Evolutionary conservation across 2,888 invertebrate genomes (phyloP), one percentile per base, ranked within the genome.

Genomic region (Nysson spinosus): DNA sequence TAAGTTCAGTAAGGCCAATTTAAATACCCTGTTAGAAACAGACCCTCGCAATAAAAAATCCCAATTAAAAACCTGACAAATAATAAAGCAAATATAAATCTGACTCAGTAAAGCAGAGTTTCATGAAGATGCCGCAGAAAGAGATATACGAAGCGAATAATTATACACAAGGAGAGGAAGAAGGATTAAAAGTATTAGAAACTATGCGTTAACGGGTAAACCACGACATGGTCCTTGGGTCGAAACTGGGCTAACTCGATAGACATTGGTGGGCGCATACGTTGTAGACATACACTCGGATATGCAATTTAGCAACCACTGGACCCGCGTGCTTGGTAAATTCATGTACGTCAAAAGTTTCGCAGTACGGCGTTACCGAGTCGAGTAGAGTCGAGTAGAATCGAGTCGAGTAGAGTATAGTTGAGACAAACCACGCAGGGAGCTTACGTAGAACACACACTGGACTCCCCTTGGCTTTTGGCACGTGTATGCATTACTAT

Each of bases 261-360:
- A 73, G 70, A 75, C 73, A 70, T 69, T 60, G 67, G 63, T 64
- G 49, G 55, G 44, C 68, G 63, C 62, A 51, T 68, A 65, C 55
- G 44, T 52, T 35, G 26, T 26, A n/a, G 47, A 43, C 58, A 70
- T 61, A 64, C 78, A 75, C 60, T 71, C 60, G 66, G 72, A 78
- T 76, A 75, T 67, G 72, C 69, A 78, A 80, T 80, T 77, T 79
- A 69, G 63, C 67, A 65, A 67, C 63, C 67, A 43, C 65, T 58
- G 62, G 62, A 51, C 51, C 62, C 35, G 44, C 28, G 57, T 57
- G 60, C 54, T 64, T 62, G 50, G 62, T 68, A 73, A 74, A 73
- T 73, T 68, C 70, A 63, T 55, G 64, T 65, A 68, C 49, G 72
- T 72, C 67, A 70, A 74, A 75, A 75, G 63, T 75, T 69, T 46